Base-by-base conservation (phyloP, 2,113 vertebrate species). In the Lophius piscatorius region DNA sequence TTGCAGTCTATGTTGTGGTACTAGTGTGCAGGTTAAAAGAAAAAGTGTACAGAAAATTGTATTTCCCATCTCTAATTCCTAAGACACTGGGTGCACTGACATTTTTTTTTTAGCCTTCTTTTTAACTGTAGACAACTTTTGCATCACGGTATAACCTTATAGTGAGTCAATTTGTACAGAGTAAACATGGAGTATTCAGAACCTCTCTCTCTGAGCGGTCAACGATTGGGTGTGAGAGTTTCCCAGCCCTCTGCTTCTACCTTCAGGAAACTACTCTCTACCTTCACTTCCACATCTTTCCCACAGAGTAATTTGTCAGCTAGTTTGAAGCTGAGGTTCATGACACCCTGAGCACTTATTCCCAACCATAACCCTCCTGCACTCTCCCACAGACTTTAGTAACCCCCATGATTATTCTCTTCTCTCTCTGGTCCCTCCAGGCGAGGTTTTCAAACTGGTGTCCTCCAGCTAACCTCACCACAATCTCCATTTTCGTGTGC, bases 401-500 rank as follows among this genome's bases (percentile, higher is more conserved):
- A 82, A 74, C 80, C 60, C 63, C 38, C 6, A 74, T 62, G 65
- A 86, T 82, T 82, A 67, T 66, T n/a, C 59, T 45, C 22, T 4
- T 65, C 63, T 79, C 39, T 29, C 58, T 69, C 34, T n/a, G 26
- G 64, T 71, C 54, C 75, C 66, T 57, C n/a, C 70, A 46, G 57
- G 72, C 2, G 1, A 51, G 40, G 69, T 63, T 73, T 64, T 54
- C n/a, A 66, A 67, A 61, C 42, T 12, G 22, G 36, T 74, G 80
- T 85, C 82, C 82, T 85, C 80, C 35, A 68, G 65, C 55, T 76
- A 56, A 83, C 78, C 82, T 78, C 75, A 50, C 34, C 47, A 8
- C 47, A 71, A 59, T 55, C 73, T 70, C 63, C 52, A 78, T 66
- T 80, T 70, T 46, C 31, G 63, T 77, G 49, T 12, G 17, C 42